phyloP scores from a whole-genome alignment of 2,113 vertebrate species.

The Cryptoleucopteryx plumbea region DNA sequence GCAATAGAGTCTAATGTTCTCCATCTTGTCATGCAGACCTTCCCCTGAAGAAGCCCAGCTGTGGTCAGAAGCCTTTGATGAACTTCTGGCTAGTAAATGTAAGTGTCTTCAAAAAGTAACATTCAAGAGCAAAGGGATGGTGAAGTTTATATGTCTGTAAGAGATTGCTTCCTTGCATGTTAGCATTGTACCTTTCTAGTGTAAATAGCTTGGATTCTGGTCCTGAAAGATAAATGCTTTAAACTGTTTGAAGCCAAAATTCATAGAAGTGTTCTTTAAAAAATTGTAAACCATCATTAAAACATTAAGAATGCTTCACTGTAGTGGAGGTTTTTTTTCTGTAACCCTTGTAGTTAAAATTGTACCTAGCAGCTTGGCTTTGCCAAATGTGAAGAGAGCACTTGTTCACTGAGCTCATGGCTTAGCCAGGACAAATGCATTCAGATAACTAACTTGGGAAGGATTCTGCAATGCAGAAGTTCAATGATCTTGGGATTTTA shows the following conservation, averaged over 20 bases:
- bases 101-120: slow-evolving; percentile 43
- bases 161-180: neutral
- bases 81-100: slow-evolving; percentile 89
- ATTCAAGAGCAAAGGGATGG: neutral
- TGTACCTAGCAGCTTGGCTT: neutral
- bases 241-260: neutral
- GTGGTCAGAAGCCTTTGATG: slow-evolving; percentile 89
- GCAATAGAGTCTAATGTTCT: neutral
- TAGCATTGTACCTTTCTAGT: neutral
- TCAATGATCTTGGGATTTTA: neutral
- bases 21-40: slow-evolving; percentile 69
- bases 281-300: neutral
- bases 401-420: neutral
- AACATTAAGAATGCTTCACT: neutral
- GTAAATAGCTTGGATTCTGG: neutral
- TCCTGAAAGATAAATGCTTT: neutral
- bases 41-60: slow-evolving; percentile 83
- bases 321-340: no score
- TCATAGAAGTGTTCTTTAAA: neutral
- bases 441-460: neutral
- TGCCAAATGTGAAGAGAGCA: neutral
- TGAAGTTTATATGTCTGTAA: neutral
- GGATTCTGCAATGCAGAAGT: neutral
- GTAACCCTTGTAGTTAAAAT: neutral
- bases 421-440: neutral